A percentile compares a stretch with the other conserved stretches of the same genome.
Evolutionary conservation across 2,113 vertebrate genomes (phyloP).

Genomic region (Apteryx mantelli): DNA sequence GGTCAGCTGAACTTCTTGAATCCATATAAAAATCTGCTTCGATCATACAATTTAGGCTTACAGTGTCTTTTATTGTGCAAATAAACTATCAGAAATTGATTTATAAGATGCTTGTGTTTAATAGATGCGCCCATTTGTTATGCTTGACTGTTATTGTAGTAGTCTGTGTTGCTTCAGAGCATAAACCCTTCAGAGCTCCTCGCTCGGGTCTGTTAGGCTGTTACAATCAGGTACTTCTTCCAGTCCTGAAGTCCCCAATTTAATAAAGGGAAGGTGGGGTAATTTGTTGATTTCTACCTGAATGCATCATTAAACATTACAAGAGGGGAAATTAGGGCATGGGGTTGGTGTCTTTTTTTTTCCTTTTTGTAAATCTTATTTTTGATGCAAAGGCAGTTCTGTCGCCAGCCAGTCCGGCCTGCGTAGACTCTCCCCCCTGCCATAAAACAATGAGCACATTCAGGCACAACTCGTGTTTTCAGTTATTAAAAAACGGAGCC

Average conservation of each 20-base stretch:
- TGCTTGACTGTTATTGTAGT: rapidly evolving
- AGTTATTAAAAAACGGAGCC: constrained; percentile 86
- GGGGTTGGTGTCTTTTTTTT: background rate
- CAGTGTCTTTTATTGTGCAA: background rate
- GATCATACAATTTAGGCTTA: background rate
- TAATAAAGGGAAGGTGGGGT: constrained; percentile 11
- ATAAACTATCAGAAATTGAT: background rate
- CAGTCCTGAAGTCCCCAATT: background rate
- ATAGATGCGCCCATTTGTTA: background rate
- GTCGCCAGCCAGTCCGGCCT: constrained; percentile 83
- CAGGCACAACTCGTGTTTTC: constrained; percentile 84
- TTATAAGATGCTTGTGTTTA: background rate
- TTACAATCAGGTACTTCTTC: background rate
- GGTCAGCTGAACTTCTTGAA: background rate
- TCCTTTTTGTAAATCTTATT: constrained; percentile 67
- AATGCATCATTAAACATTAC: constrained; percentile 36
- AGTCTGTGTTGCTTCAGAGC: background rate
- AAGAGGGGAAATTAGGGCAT: constrained; percentile 32
- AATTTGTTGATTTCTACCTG: constrained; percentile 66
- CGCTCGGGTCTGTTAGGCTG: background rate
- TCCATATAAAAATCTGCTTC: background rate
- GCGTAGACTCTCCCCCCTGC: constrained; percentile 66
- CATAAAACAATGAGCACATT: constrained; percentile 86
- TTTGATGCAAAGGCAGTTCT: constrained; percentile 76
- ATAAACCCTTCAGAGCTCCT: background rate